These are phyloP conservation scores for Bryconaethiops microstoma DNA, from an alignment of 2,797 vertebrate species.

Conservation along the genomic window DNA sequence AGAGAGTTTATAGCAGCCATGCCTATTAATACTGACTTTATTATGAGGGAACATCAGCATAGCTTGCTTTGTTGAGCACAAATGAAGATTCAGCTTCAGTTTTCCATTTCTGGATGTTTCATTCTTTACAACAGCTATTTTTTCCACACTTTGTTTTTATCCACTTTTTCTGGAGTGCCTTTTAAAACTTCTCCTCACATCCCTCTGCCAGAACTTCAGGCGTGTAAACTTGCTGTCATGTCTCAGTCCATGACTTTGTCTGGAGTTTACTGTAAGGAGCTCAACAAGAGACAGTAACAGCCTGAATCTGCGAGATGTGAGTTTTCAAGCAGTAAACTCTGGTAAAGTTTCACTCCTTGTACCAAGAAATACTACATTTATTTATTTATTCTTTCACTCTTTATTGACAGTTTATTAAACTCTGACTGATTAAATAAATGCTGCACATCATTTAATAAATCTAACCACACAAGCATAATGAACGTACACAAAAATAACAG, in stretches of 20 bases:
- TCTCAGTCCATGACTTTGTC: slow-evolving; percentile 22
- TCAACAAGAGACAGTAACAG: neutral
- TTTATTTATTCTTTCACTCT: neutral
- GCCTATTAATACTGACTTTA: slow-evolving; percentile 11
- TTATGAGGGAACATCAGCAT: neutral
- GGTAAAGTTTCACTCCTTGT: neutral
- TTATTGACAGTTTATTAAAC: neutral
- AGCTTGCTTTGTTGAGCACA: slow-evolving; percentile 13
- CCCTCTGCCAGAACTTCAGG: slow-evolving; percentile 23
- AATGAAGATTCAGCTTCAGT: neutral
- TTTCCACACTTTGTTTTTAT: neutral
- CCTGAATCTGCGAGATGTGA: neutral
- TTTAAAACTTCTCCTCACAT: slow-evolving; percentile 43
- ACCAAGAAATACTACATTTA: neutral
- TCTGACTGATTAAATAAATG: slow-evolving; percentile 6
- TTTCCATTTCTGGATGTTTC: neutral
- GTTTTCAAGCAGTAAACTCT: neutral
- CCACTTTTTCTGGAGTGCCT: slow-evolving; percentile 26
- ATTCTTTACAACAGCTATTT: slow-evolving; percentile 21
- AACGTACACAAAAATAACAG: neutral
- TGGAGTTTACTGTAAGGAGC: slow-evolving; percentile 1
- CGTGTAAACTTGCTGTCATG: slow-evolving; percentile 25
- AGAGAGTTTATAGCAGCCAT: neutral
- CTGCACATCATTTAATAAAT: slow-evolving; percentile 27
- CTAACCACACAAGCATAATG: neutral